These are phyloP conservation scores for Campoplex capitator DNA, from an alignment of 2,888 invertebrate species.

Conservation along the genomic window DNA sequence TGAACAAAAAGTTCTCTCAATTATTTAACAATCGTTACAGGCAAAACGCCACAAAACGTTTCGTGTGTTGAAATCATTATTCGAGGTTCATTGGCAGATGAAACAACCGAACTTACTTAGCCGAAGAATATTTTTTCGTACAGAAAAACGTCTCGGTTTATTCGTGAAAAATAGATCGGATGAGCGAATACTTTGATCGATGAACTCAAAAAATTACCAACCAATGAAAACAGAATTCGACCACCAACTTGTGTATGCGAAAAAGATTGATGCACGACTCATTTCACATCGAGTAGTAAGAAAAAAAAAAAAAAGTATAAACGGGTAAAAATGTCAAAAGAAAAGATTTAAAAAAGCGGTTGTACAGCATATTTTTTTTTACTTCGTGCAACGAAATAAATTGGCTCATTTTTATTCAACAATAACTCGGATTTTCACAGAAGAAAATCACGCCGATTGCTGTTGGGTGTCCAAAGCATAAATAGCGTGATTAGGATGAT, in stretches of 20 bases:
- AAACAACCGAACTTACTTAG: neutral
- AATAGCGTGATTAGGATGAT: conserved; percentile 73
- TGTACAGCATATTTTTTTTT: neutral
- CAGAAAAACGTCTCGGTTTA: neutral
- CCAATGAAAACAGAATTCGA: neutral
- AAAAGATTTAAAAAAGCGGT: neutral
- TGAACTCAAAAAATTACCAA: neutral
- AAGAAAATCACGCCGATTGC: conserved; percentile 23
- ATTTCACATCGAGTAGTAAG: neutral
- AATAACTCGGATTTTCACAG: neutral
- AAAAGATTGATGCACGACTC: neutral
- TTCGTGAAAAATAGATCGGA: neutral
- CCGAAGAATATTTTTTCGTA: neutral
- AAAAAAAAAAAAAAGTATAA: neutral
- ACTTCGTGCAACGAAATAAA: neutral
- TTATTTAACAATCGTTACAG: neutral
- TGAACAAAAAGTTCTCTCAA: neutral
- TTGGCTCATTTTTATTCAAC: conserved; percentile 20
- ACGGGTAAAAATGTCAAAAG: neutral
- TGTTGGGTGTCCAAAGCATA: conserved; percentile 73
- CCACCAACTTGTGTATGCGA: neutral
- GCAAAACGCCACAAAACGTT: neutral
- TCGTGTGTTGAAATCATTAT: neutral
- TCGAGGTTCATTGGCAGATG: neutral
- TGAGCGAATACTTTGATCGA: neutral